Base-by-base conservation (phyloP, 2,888 invertebrate species). In the Odontocerum albicorne region DNA sequence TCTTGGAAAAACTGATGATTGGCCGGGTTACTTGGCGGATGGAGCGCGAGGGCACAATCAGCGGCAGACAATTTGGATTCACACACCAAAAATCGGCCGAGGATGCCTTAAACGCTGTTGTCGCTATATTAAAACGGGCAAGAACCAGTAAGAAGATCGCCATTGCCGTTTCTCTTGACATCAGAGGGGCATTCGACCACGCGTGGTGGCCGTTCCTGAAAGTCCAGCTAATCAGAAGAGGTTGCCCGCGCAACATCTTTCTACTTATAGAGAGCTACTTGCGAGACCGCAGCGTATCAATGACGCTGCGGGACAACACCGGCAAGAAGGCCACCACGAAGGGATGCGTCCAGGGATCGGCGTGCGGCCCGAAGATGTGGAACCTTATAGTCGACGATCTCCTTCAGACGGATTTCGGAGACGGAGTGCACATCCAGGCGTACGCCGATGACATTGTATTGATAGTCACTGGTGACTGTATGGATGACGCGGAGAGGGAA, bases 161-260 rank as follows among this genome's bases (percentile, higher is more conserved):
- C n/a, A 2, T n/a, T n/a, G 42, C 21, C 3, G 16, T 42, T 8
- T 42, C 42, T 7, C n/a, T 42, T 12, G 42, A 42, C 12, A 42
- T 42, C 6, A n/a, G 22, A 22, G 42, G 42, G n/a, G 42, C 42
- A 19, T 42, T 42, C 21, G 42, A 42, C 22, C 42, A 42, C 10
- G 42, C 42, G 8, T 42, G 42, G 42, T 42, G 42, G 42, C 42
- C 42, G 12, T 22, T 13, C 4, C n/a, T 42, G 12, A 21, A 10
- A 12, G 27, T 10, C 3, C 13, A 20, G 12, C 21, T 42, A 3
- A 22, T n/a, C 7, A 4, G 8, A 6, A 21, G n/a, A 20, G 6
- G 12, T 2, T 13, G 10, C 13, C 44, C 44, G 8, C 13, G 17
- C 10, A 44, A 44, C 8, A 1, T 44, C 4, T 44, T 7, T 32